These are phyloP conservation scores for Brenthis daphne DNA, from an alignment of 2,888 invertebrate genomes.

Conservation along the genomic window DNA sequence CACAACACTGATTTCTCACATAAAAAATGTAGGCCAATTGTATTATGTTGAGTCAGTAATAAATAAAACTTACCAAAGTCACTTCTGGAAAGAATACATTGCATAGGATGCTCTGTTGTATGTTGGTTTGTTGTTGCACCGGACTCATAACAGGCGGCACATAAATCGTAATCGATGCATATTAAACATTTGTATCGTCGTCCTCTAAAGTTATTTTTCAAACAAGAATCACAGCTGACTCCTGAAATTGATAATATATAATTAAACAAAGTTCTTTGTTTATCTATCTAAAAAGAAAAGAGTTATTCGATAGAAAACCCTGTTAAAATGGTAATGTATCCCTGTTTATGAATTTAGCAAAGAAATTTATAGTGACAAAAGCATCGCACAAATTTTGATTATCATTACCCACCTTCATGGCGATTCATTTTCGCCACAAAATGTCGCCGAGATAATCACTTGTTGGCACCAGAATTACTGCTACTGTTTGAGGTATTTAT, in stretches of 20 bases:
- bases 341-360: conserved; percentile 56
- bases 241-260: conserved; percentile 85
- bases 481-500: conserved; percentile 78
- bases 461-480: conserved; percentile 75
- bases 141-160: conserved; percentile 96
- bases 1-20: conserved; percentile 23
- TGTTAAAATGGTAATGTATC: conserved; percentile 12
- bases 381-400: conserved; percentile 81
- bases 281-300: conserved; percentile 31
- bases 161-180: conserved; percentile 99
- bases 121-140: conserved; percentile 96
- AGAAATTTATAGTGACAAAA: conserved; percentile 74
- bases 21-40: conserved; percentile 42
- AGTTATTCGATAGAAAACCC: conserved; percentile 32
- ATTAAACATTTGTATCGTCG: conserved; percentile 99
- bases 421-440: conserved; percentile 91
- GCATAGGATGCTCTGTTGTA: conserved; percentile 98
- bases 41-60: conserved; percentile 30
- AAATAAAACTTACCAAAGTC: conserved; percentile 90
- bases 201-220: conserved; percentile 98
- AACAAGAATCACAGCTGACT: conserved; percentile 99
- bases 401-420: conserved; percentile 93
- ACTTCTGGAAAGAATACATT: conserved; percentile 97
- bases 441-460: conserved; percentile 71
- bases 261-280: conserved; percentile 49